Base-by-base conservation (phyloP, 2,113 vertebrate genomes). In the Otocyon megalotis region DNA sequence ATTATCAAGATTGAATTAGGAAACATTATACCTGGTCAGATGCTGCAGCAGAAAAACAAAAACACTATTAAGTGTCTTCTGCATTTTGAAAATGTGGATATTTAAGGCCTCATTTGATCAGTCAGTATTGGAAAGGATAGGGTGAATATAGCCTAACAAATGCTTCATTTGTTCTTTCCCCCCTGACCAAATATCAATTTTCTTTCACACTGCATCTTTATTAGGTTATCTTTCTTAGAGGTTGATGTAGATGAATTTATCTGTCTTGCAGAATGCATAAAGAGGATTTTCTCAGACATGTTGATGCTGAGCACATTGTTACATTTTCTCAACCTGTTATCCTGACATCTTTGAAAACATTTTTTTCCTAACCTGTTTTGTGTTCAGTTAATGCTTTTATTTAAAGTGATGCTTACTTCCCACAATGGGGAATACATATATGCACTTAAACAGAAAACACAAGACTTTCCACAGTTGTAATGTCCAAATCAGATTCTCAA, bases 91-190 rank as follows among this genome's bases (percentile, higher is more conserved):
- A 92, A 83, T 71, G 4, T 58, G 63, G 24, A n/a, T 77, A 82
- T 72, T 95, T 97, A 63, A 93, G 81, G 13, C 90, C 20, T 93
- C 43, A 84, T 88, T 85, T 88, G 12, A 87, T 96, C 22, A 93
- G 32, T 7, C 11, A 11, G 2, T 92, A 43, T 79, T 87, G 2
- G 56, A 91, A 93, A 89, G 26, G 28, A 24, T 76, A 83, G 20
- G 54, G n/a, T 86, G 60, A 98, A 74, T 80, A 56, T 8, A 95
- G n/a, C 15, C 32, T 54, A 81, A 69, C n/a, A 90, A 90, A 92
- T 62, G 22, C 2, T 96, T 91, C 24, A 90, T 90, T 95, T 94
- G 28, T 74, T 90, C n/a, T 90, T 94, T 86, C 10, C 26, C 20
- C 8, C 15, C 35, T 50, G 60, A 83, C 9, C 28, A 9, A 60